Conservation (phyloP, 2,113 vertebrate species). For the Aepyceros melampus region DNA sequence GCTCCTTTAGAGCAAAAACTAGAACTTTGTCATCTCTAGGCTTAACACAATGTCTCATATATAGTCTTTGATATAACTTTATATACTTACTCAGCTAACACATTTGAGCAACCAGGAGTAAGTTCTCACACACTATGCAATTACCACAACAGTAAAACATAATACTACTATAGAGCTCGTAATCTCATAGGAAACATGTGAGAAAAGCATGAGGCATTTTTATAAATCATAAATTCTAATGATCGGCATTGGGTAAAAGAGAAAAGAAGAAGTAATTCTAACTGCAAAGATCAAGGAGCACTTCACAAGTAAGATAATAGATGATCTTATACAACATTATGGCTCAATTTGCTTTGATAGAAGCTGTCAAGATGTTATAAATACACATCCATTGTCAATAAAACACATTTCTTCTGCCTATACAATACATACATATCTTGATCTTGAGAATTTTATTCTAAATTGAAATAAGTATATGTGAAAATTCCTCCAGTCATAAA, state of each 20-base stretch:
- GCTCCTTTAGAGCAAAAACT: not conserved
- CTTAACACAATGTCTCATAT: not conserved
- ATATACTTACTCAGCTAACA: not conserved
- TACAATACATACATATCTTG: not conserved
- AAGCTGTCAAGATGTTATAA: not conserved
- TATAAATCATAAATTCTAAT: not conserved
- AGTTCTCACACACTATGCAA: not conserved
- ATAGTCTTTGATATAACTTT: not conserved
- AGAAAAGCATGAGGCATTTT: not conserved
- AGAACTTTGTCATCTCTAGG: not conserved
- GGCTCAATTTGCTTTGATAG: not conserved
- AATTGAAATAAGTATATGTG: not conserved
- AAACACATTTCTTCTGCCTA: not conserved
- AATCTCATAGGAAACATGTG: not conserved
- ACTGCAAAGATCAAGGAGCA: not conserved
- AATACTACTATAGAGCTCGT: not conserved
- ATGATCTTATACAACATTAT: not conserved
- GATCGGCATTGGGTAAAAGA: not conserved
- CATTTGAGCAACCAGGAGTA: not conserved
- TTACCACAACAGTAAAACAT: not conserved
- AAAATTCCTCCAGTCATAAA: not conserved
- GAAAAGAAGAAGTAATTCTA: not conserved
- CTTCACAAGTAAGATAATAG: not conserved
- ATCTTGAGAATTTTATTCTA: conserved; percentile 6
- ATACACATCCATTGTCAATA: not conserved